Evolutionary conservation across 2,113 vertebrate genomes (phyloP).

Genomic region (Nymphicus hollandicus): DNA sequence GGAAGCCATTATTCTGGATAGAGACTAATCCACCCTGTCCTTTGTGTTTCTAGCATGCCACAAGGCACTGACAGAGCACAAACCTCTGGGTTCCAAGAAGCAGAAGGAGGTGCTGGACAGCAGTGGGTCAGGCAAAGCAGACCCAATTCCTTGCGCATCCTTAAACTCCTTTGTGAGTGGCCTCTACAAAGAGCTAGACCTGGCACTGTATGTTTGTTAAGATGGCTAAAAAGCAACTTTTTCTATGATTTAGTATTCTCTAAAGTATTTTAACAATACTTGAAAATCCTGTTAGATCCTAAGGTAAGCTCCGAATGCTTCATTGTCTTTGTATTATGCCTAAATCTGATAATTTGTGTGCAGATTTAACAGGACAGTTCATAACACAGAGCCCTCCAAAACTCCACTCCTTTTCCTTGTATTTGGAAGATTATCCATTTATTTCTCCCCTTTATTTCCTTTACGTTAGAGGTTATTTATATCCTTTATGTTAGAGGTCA

Average conservation of each 20-base stretch:
- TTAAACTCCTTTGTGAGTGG: neutral
- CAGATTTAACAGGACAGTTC: neutral
- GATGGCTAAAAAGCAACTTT: neutral
- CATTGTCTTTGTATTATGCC: neutral
- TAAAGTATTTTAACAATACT: neutral
- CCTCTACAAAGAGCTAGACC: neutral
- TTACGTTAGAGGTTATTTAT: neutral
- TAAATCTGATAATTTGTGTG: no score
- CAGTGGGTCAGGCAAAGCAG: neutral
- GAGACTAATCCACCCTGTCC: neutral
- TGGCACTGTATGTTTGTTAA: neutral
- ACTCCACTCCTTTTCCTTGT: neutral
- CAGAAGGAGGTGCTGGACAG: neutral
- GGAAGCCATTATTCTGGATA: neutral
- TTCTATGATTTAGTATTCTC: neutral
- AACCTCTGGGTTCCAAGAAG: neutral
- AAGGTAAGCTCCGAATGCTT: neutral
- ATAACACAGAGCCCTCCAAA: neutral
- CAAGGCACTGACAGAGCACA: no score
- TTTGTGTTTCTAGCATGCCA: neutral
- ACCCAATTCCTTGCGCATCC: neutral
- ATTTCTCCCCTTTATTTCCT: neutral
- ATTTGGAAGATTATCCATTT: neutral
- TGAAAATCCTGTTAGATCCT: neutral
- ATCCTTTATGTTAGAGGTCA: neutral